Evolutionary conservation across 2,797 vertebrate species (phyloP).

Genomic region (Cetoscarus ocellatus): DNA sequence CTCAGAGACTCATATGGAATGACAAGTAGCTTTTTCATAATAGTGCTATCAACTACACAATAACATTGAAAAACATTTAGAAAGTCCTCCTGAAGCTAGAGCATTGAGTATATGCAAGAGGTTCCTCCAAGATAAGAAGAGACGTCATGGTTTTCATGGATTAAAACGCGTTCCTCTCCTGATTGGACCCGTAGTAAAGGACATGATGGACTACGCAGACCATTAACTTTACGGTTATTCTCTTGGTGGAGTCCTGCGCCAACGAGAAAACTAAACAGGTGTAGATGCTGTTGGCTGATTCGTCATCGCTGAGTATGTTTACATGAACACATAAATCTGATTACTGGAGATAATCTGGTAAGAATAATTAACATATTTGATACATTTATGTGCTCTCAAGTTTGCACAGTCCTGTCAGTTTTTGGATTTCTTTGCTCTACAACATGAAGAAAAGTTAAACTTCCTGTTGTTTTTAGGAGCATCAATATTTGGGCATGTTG

Average conservation of each 20-base stretch:
- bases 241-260: constrained; percentile 55
- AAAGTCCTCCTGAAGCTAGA: constrained; percentile 94
- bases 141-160: constrained; percentile 89
- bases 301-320: constrained; percentile 42
- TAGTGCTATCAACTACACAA: constrained; percentile 98
- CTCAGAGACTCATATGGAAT: constrained; percentile 97
- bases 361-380: no score
- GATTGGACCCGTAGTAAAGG: constrained; percentile 88
- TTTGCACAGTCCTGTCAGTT: no score
- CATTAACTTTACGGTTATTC: constrained; percentile 85
- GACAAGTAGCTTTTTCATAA: constrained; percentile 97
- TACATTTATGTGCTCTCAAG: no score
- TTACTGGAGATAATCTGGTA: no score
- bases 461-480: no score
- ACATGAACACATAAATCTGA: no score
- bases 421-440: no score
- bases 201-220: constrained; percentile 90
- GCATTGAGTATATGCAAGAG: constrained; percentile 95
- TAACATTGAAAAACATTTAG: constrained; percentile 98
- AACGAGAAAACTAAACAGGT: constrained; percentile 61
- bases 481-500: no score
- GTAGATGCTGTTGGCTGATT: constrained; percentile 62
- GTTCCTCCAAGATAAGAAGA: constrained; percentile 85
- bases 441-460: no score
- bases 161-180: constrained; percentile 88